Evolutionary conservation across 2,888 invertebrate genomes (phyloP).

Genomic region (Tolmerus cingulatus): DNA sequence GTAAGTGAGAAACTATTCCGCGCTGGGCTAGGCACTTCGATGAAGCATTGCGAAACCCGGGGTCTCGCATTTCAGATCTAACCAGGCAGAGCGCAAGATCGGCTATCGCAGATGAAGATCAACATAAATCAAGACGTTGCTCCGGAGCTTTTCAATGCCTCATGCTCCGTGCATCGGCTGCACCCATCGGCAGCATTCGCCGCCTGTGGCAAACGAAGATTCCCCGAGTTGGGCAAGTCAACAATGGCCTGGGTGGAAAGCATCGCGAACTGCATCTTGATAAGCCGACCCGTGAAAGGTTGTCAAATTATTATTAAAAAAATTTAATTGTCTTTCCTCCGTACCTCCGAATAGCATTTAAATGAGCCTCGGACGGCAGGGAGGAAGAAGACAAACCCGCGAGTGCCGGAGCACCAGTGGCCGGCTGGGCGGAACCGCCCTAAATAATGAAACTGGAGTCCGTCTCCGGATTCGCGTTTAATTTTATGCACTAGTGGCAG

Average conservation of each 20-base stretch:
- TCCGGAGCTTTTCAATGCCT: slow-evolving; percentile 16
- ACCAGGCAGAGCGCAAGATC: slow-evolving; percentile 17
- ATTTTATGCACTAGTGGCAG: slow-evolving; percentile 38
- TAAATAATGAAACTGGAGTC: neutral
- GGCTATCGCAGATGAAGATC: slow-evolving; percentile 13
- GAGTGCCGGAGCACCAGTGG: neutral
- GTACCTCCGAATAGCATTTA: neutral
- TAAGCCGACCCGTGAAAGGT: slow-evolving; percentile 11
- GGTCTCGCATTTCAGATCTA: slow-evolving; percentile 6
- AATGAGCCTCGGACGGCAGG: neutral
- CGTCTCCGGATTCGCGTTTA: neutral
- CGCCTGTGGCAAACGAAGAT: neutral
- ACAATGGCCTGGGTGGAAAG: slow-evolving; percentile 24
- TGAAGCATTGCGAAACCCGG: neutral
- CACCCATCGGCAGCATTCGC: neutral
- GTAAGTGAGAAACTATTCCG: neutral
- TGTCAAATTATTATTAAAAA: slow-evolving; percentile 30
- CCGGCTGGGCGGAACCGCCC: neutral
- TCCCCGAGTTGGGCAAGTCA: neutral
- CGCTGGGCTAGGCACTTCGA: neutral
- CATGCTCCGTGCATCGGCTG: neutral
- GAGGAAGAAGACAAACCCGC: neutral
- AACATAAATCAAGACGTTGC: slow-evolving; percentile 33
- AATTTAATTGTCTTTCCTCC: slow-evolving; percentile 25
- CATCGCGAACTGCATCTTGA: slow-evolving; percentile 16